Conservation (phyloP, 2,113 vertebrate genomes). For the Pelusios castaneus region DNA sequence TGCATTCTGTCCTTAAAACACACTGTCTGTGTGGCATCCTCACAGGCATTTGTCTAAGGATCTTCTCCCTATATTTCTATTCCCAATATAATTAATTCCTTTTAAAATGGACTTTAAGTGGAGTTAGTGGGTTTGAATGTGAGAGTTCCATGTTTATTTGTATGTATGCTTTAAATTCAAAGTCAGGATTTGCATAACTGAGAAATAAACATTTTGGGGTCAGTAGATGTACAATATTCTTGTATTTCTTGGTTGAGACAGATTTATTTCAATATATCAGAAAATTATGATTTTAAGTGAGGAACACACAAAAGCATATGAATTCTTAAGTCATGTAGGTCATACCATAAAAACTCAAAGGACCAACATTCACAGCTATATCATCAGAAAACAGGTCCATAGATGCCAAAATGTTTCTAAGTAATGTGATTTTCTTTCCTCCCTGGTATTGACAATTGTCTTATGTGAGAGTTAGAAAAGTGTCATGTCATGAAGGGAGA, state of each 20-base stretch:
- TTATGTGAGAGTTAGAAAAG: neutral
- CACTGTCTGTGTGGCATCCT: neutral
- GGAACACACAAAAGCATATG: neutral
- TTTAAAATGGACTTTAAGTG: neutral
- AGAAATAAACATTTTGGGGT: neutral
- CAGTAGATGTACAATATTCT: neutral
- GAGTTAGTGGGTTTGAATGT: neutral
- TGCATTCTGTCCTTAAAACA: neutral
- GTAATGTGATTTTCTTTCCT: neutral
- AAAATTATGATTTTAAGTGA: neutral
- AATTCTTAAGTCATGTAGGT: neutral
- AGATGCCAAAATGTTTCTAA: neutral
- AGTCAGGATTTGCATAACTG: neutral
- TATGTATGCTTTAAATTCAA: neutral
- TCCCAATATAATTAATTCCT: conserved; percentile 5
- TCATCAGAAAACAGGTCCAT: neutral
- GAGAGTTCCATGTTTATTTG: neutral
- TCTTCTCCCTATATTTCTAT: neutral
- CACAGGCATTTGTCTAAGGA: fast-evolving
- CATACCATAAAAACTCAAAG: neutral
- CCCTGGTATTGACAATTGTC: neutral
- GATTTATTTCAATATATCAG: neutral
- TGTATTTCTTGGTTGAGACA: neutral
- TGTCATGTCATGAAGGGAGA: neutral
- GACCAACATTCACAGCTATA: neutral